Evolutionary conservation across 2,888 invertebrate species (phyloP), one percentile per base, ranked within the genome.

Genomic region (Mesoligia furuncula): DNA sequence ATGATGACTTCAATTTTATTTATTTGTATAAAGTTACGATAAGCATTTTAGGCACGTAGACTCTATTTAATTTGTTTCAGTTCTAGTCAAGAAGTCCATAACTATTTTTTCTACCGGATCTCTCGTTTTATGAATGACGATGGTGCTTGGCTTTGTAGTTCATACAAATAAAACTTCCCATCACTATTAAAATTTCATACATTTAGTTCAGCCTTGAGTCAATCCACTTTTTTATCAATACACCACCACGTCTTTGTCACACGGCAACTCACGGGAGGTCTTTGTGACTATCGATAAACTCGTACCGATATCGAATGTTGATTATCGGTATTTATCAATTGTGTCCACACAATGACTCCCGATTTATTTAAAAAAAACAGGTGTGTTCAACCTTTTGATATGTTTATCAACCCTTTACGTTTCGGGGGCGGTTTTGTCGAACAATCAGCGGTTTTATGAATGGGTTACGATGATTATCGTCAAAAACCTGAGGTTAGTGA

Each of bases 321-420:
- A 95, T 95, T 93, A 96, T 95, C 95, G 94, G 95, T 95, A 92
- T 94, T 93, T 94, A 92, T 92, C 93, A 91, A 95, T 96, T 95
- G 93, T 95, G 88, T 88, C 74, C 89, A 81, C 90, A 96, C 95
- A 96, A 96, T 92, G 93, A 92, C 92, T 93, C 91, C 91, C 89
- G 92, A 94, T 93, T 93, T 94, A 91, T 89, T 72, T 90, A 91
- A 95, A 95, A 95, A 96, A 96, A 96, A 96, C 96, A 96, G 96
- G 96, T 96, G 95, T 94, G 73, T 85, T 92, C 93, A 92, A 89
- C 88, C 93, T 92, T 95, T 96, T 96, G 96, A 96, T 96, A 96
- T 96, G 95, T 96, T 96, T 96, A 96, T 96, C 96, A 95, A 95
- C 94, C 94, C 95, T 95, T 78, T 95, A 95, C 94, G 94, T 95